Evolutionary conservation across 2,113 vertebrate species (phyloP).

Genomic region (Nipponia nippon): DNA sequence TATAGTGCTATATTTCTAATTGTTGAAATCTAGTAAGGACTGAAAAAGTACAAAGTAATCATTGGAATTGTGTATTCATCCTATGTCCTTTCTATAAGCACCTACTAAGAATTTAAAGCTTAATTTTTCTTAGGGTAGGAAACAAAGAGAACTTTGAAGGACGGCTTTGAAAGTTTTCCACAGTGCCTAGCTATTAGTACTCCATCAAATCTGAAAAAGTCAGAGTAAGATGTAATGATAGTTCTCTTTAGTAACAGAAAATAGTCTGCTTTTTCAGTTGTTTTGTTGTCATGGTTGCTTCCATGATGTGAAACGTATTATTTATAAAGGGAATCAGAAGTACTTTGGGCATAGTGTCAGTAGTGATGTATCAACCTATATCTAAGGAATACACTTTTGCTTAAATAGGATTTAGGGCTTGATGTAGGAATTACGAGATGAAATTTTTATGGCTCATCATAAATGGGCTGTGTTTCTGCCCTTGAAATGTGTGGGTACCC

Average conservation of each 20-base stretch:
- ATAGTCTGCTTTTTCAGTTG: not conserved
- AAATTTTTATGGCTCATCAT: not conserved
- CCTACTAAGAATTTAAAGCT: not conserved
- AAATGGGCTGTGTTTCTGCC: not conserved
- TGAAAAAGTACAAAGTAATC: not conserved
- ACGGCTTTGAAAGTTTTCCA: not conserved
- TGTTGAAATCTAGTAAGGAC: not conserved
- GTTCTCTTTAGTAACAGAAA: not conserved
- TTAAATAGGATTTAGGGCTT: not conserved
- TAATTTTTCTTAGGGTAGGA: not conserved
- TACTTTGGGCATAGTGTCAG: not conserved
- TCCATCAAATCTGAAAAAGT: not conserved
- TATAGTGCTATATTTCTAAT: not conserved
- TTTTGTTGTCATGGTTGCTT: slow-evolving; percentile 26
- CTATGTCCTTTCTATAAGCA: not conserved
- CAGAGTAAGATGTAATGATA: not conserved
- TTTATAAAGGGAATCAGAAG: slow-evolving; percentile 12
- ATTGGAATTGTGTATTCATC: not conserved
- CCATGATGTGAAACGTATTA: not conserved
- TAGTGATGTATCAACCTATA: not conserved
- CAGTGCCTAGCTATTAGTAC: not conserved
- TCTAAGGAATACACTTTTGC: not conserved
- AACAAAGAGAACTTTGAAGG: not conserved
- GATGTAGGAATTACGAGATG: not conserved
- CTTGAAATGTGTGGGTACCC: not conserved